phyloP scores from a whole-genome alignment of 2,888 invertebrate genomes.

The Drosophila percnosoma region DNA sequence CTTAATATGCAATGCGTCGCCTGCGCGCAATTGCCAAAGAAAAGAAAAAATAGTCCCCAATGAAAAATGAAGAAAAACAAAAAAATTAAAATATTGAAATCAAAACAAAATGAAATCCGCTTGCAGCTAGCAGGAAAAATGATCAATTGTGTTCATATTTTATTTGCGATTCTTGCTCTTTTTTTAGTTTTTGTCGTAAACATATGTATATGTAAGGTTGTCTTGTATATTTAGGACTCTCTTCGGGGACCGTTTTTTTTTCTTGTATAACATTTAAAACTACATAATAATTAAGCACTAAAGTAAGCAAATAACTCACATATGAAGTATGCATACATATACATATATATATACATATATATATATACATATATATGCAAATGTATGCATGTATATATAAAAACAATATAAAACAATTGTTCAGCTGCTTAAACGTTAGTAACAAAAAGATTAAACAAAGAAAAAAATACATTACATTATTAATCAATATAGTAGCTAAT shows the following conservation, averaged over 20 bases:
- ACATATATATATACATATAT: conserved; percentile 21
- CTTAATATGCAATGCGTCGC: conserved; percentile 49
- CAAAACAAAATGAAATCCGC: conserved; percentile 32
- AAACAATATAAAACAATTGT: conserved; percentile 62
- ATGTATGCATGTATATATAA: conserved; percentile 30
- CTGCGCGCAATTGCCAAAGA: conserved; percentile 58
- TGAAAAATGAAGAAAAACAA: neutral
- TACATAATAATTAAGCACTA: conserved; percentile 78
- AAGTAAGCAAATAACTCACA: conserved; percentile 57
- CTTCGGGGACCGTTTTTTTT: conserved; percentile 24
- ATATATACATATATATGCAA: conserved; percentile 23
- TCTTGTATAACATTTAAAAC: conserved; percentile 69
- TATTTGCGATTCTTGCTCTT: conserved; percentile 34
- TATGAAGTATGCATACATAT: conserved; percentile 30
- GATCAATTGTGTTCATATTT: conserved; percentile 41
- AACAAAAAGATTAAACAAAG: conserved; percentile 53
- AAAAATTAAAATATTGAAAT: conserved; percentile 10
- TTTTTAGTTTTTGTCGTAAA: conserved; percentile 18
- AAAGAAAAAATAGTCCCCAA: neutral
- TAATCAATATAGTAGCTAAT: conserved; percentile 54
- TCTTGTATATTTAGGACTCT: conserved; percentile 42
- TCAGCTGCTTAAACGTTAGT: conserved; percentile 68
- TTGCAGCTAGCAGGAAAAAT: conserved; percentile 48
- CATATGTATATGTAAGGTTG: conserved; percentile 54
- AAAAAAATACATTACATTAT: conserved; percentile 32